Evolutionary conservation across 2,888 invertebrate species (phyloP), one percentile per base, ranked within the genome.

Genomic region (Lydus trimaculatus): DNA sequence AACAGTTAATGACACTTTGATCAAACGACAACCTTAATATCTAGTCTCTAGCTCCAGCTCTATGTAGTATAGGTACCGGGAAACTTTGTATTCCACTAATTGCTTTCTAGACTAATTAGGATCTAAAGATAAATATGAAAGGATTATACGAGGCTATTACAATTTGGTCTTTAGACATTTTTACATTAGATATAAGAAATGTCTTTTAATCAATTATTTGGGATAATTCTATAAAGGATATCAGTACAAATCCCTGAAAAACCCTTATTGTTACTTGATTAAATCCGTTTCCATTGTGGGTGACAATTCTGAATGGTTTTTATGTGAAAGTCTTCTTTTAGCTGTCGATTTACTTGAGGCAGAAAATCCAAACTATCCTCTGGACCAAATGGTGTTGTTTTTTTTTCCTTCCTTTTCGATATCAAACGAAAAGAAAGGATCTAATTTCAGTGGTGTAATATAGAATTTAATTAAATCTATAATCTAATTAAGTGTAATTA

Each of bases 1-100:
- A 64, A 66, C 67, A 66, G 25, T 58, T 65, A 71, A 48, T 70
- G 71, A 71, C 71, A 73, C 73, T 73, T 73, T 70, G 71, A 73
- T 73, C 71, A 73, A 73, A 71, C 66, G 68, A 71, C 66, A 67
- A 70, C 70, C 73, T n/a, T n/a, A n/a, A n/a, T 15, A 7, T 13
- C 13, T n/a, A n/a, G n/a, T n/a, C n/a, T 63, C 65, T 63, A 13
- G 23, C 59, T 1, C 61, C n/a, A n/a, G 11, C 7, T 11, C n/a
- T n/a, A 28, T 1, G n/a, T 15, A 1, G 48, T 31, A 33, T 31
- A 39, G 1, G 9, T 61, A 36, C 15, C 4, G 48, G 7, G 70
- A 67, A 70, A 70, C n/a, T n/a, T n/a, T 70, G 63, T 67, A 67
- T 70, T 67, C 67, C 70, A 67, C 67, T 70, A 70, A 70, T 70